A percentile compares a stretch with the other conserved stretches of the same genome.
phyloP scores from a whole-genome alignment of 1,140 invertebrate species.

The Choristoneura fumiferana region DNA sequence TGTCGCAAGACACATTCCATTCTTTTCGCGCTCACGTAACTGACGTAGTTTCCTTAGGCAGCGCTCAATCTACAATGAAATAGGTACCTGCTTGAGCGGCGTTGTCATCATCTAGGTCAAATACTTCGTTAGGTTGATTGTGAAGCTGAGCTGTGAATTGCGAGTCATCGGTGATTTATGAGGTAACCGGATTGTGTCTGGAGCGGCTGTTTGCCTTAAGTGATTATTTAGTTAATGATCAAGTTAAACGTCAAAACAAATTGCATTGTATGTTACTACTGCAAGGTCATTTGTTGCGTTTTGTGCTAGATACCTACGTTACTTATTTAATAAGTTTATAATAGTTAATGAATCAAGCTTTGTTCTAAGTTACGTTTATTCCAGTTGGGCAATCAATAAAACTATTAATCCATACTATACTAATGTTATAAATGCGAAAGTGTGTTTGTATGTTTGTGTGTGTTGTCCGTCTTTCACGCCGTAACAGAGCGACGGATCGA shows the following conservation, averaged over 20 bases:
- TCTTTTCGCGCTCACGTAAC: constrained; percentile 56
- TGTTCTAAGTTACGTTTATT: too few species aligned
- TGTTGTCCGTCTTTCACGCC: too few species aligned
- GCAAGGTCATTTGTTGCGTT: too few species aligned
- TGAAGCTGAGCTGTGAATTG: constrained; percentile 14
- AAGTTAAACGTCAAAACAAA: too few species aligned
- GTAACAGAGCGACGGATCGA: too few species aligned
- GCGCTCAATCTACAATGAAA: constrained; percentile 24
- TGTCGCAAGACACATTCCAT: constrained; percentile 60
- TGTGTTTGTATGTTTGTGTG: too few species aligned
- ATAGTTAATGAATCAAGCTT: too few species aligned
- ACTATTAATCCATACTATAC: too few species aligned
- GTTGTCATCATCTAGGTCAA: constrained; percentile 39
- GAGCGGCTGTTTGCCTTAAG: constrained; percentile 1
- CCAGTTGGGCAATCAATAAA: too few species aligned
- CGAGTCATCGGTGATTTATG: constrained; percentile 8
- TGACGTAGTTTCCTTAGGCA: constrained; percentile 31
- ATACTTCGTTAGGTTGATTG: constrained; percentile 29
- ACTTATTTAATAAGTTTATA: not conserved
- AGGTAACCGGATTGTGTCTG: not conserved
- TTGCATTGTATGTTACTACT: too few species aligned
- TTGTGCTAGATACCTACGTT: too few species aligned
- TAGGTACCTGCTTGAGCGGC: constrained; percentile 25
- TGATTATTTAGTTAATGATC: not conserved
- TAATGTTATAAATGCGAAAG: too few species aligned